Base-by-base conservation (phyloP, 2,797 vertebrate genomes). In the Mastacembelus armatus region DNA sequence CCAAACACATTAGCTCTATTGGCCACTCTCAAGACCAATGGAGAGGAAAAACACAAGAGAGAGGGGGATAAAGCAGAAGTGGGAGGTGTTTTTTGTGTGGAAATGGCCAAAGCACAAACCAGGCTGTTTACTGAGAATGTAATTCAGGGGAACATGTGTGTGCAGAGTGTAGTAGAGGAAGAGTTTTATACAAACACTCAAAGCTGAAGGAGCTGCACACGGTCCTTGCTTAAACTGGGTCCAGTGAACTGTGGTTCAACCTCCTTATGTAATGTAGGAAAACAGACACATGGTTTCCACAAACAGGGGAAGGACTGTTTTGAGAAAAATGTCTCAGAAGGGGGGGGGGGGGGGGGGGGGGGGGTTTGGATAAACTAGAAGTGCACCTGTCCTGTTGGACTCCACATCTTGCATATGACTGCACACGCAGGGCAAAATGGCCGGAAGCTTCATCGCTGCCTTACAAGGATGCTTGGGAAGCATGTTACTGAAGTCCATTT, bases 241-340 rank as follows among this genome's bases (percentile, higher is more conserved):
- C 78, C 69, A 68, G 21, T 80, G 80, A 85, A 80, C 85, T 84
- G 82, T 47, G 59, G 45, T 81, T 79, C 61, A 83, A 69, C 86
- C 85, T 78, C 62, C 75, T 87, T 88, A 88, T 81, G 86, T 70
- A 84, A 88, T 63, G 78, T 40, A 76, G 65, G 62, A 88, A 90
- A 92, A 81, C 88, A 89, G 84, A 87, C 81, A 86, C 60, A 63
- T 78, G 83, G 75, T 71, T 58, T 80, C 66, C 57, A 77, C 76
- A 88, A 72, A 78, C 76, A 79, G 44, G 29, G 47, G 61, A 70
- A 71, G 59, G 73, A 88, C 77, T 86, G 78, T 84, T 82, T 76
- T n/a, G 52, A 65, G 71, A 47, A 66, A 78, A 78, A 71, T 26
- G 44, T 66, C 86, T 72, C 77, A 29, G n/a, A n/a, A n/a, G n/a